Evolutionary conservation across 2,113 vertebrate species (phyloP).

Genomic region (Prolemur simus): DNA sequence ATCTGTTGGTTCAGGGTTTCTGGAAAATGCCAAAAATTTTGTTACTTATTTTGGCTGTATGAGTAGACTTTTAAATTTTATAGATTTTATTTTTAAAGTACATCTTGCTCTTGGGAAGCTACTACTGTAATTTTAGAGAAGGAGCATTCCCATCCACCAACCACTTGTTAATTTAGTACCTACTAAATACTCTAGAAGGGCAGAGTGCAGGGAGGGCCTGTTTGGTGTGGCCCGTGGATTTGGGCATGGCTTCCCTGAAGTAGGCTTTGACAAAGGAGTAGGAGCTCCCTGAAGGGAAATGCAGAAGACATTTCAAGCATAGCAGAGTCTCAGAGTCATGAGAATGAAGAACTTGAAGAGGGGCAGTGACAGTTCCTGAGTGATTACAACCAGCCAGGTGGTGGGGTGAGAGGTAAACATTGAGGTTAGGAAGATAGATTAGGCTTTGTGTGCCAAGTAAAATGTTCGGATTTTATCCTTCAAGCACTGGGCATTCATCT

Average conservation of each 20-base stretch:
- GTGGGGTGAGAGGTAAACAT: background rate
- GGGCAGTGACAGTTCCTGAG: background rate
- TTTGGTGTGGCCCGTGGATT: background rate
- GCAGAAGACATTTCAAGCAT: background rate
- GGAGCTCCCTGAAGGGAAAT: background rate
- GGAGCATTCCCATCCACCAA: background rate
- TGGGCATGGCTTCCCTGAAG: background rate
- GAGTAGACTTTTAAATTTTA: background rate
- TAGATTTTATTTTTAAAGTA: conserved; percentile 9
- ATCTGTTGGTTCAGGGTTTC: background rate
- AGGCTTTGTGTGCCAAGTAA: background rate
- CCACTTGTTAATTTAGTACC: background rate
- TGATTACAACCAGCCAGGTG: background rate
- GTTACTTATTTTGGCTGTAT: background rate
- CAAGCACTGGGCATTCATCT: background rate
- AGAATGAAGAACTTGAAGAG: background rate
- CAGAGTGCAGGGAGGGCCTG: background rate
- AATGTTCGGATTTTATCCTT: background rate
- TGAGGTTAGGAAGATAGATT: background rate
- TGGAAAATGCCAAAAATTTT: background rate
- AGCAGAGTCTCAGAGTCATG: background rate
- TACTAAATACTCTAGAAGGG: background rate
- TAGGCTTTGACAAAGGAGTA: background rate
- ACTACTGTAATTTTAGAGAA: background rate
- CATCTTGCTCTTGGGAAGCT: background rate